Conservation (phyloP, 2,113 vertebrate genomes). For the Siniperca knerii region DNA sequence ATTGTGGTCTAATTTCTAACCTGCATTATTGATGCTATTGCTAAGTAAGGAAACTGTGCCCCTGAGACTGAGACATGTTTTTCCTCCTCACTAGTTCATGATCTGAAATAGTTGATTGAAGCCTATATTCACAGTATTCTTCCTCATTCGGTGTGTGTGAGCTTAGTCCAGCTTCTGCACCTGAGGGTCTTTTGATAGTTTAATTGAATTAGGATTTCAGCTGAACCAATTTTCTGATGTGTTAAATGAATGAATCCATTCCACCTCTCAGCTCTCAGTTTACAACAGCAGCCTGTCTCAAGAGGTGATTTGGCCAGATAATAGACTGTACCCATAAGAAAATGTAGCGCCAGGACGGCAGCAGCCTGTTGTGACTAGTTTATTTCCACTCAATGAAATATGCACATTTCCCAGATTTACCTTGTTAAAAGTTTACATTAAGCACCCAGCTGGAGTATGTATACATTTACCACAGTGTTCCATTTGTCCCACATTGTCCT, state of each 20-base stretch:
- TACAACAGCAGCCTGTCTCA: slow-evolving; percentile 8
- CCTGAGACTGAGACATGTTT: neutral
- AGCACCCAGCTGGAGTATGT: neutral
- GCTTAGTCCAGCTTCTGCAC: neutral
- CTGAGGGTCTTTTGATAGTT: neutral
- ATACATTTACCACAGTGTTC: too few species aligned
- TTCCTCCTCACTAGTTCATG: neutral
- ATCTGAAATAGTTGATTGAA: slow-evolving; percentile 18
- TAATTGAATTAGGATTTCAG: slow-evolving; percentile 15
- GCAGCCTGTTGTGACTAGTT: neutral
- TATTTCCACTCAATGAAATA: neutral
- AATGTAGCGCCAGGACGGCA: neutral
- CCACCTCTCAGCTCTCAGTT: slow-evolving; percentile 5
- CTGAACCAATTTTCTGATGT: slow-evolving; percentile 6
- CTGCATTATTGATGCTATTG: slow-evolving; percentile 30
- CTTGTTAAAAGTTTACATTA: neutral
- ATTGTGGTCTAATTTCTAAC: neutral
- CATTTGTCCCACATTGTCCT: neutral
- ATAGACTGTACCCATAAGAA: neutral
- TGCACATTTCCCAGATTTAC: neutral
- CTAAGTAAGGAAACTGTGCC: neutral
- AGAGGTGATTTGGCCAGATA: neutral
- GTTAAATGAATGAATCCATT: neutral
- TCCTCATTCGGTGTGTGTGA: slow-evolving; percentile 1
- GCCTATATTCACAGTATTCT: neutral